These are phyloP conservation scores for Avahi laniger DNA, from an alignment of 2,797 vertebrate genomes.

Conservation along the genomic window DNA sequence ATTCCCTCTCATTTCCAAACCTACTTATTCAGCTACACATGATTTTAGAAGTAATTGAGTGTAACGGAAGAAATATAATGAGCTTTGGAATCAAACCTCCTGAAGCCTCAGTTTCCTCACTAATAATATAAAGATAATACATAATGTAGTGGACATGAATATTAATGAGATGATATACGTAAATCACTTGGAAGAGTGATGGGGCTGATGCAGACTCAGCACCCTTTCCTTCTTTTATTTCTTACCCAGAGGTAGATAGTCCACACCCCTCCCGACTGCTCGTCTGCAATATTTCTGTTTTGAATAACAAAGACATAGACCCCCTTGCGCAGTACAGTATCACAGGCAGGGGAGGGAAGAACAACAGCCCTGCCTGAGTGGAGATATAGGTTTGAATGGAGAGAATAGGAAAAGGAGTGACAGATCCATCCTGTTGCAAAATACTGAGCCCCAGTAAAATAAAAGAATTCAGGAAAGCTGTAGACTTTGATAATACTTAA, in stretches of 20 bases:
- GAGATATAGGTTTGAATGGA: not conserved
- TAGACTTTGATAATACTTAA: not conserved
- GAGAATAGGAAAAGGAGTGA: not conserved
- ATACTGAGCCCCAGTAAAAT: not conserved
- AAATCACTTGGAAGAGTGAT: not conserved
- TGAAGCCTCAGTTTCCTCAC: not conserved
- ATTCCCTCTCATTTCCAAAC: slow-evolving; percentile 13
- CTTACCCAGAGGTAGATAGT: not conserved
- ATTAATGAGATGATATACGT: not conserved
- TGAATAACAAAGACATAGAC: not conserved
- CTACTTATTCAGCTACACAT: not conserved
- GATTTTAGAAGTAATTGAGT: not conserved
- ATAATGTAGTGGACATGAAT: not conserved
- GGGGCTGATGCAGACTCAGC: not conserved
- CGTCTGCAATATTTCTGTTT: not conserved
- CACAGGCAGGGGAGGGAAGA: not conserved
- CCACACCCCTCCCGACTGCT: not conserved
- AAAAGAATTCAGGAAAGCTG: not conserved
- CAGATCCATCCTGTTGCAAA: not conserved
- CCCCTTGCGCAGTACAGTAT: not conserved
- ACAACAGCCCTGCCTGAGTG: not conserved
- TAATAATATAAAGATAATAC: slow-evolving; percentile 11
- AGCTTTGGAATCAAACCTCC: not conserved
- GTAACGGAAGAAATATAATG: not conserved
- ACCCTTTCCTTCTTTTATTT: not conserved